A percentile compares a stretch with the other conserved stretches of the same genome.
Conservation (phyloP, 2,113 vertebrate species). For the Python bivittatus region DNA sequence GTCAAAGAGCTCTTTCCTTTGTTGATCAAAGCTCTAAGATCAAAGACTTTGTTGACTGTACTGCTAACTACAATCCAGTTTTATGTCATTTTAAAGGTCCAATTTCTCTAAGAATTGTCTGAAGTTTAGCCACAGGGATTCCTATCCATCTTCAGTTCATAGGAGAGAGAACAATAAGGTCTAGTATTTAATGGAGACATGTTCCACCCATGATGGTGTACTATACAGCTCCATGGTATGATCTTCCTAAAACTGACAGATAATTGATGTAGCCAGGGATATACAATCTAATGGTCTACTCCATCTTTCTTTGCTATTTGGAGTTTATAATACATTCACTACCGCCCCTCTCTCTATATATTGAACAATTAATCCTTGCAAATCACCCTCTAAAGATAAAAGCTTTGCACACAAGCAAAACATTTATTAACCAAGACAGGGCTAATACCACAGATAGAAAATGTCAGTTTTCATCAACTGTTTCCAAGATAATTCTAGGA, state of each 20-base stretch:
- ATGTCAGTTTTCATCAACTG: slow-evolving; percentile 30
- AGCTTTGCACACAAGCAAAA: slow-evolving; percentile 46
- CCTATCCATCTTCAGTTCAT: background rate
- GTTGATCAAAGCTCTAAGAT: background rate
- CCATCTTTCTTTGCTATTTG: slow-evolving; percentile 43
- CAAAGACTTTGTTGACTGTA: background rate
- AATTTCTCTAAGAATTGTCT: background rate
- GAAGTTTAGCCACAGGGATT: background rate
- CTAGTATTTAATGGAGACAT: background rate
- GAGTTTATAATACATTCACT: slow-evolving; percentile 56
- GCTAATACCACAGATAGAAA: slow-evolving; percentile 51
- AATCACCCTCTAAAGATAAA: slow-evolving; percentile 54
- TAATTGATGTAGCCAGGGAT: background rate
- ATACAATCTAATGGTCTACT: slow-evolving; percentile 57
- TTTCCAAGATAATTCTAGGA: slow-evolving; percentile 43
- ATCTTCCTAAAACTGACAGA: background rate
- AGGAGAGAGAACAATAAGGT: background rate
- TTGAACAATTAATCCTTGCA: slow-evolving; percentile 66
- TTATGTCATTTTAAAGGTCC: background rate
- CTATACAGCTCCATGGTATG: no score
- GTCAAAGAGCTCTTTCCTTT: background rate
- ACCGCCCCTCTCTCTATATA: slow-evolving; percentile 54
- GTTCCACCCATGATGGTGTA: background rate
- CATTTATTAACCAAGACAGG: slow-evolving; percentile 51
- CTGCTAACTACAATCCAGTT: background rate